Conservation (phyloP, 2,888 invertebrate genomes). For the Rhodophaea formosa region DNA sequence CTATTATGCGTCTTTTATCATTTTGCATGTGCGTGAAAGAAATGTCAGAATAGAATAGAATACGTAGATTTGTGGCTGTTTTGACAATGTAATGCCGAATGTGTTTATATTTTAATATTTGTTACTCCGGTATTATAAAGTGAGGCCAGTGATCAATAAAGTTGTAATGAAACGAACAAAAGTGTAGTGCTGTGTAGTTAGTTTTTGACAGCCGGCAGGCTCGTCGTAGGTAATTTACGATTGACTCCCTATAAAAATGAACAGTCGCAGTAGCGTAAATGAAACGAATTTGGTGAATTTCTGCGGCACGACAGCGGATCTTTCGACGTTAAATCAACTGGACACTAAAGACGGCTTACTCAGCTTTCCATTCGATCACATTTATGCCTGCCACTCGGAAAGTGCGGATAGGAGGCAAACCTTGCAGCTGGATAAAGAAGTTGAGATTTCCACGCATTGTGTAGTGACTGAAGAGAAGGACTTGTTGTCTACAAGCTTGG, state of each 20-base stretch:
- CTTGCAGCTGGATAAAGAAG: conserved; percentile 62
- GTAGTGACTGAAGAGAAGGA: conserved; percentile 52
- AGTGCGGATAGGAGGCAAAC: conserved; percentile 52
- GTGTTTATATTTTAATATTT: conserved; percentile 34
- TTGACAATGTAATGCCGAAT: conserved; percentile 62
- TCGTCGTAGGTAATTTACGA: conserved; percentile 59
- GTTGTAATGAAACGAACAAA: conserved; percentile 68
- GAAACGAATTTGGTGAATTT: conserved; percentile 76
- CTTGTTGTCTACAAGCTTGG: conserved; percentile 35
- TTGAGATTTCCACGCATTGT: conserved; percentile 61
- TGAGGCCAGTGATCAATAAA: conserved; percentile 39
- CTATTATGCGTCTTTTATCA: conserved; percentile 61
- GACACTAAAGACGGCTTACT: conserved; percentile 79
- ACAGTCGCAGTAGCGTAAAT: conserved; percentile 75
- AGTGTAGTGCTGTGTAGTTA: conserved; percentile 56
- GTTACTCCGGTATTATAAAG: conserved; percentile 34
- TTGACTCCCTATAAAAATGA: conserved; percentile 69
- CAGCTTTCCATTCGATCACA: conserved; percentile 86
- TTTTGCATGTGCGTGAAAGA: conserved; percentile 73
- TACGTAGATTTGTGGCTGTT: conserved; percentile 52
- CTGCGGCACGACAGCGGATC: conserved; percentile 51
- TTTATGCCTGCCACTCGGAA: conserved; percentile 84
- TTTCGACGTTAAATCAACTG: conserved; percentile 61
- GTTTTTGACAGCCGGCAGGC: conserved; percentile 75
- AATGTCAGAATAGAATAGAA: conserved; percentile 63